Evolutionary conservation across 2,888 invertebrate genomes (phyloP), one percentile per base, ranked within the genome.

Genomic region (Drosophila quasianomalipes): DNA sequence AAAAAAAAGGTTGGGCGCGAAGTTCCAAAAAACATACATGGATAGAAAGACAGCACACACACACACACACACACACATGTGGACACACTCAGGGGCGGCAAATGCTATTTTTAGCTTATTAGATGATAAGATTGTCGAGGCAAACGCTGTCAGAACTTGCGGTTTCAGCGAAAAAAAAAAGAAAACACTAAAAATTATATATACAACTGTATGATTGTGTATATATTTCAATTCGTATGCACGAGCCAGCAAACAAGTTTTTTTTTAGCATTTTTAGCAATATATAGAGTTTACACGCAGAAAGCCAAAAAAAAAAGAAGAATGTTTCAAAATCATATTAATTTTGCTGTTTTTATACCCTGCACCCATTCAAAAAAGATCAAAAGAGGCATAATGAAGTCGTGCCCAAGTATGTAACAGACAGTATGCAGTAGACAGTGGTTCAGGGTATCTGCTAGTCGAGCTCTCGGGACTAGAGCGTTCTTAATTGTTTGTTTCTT

Each of bases 81-180:
- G 79, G 73, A 73, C 68, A 31, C 65, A 73, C 71, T 83, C 82
- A 81, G 84, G 84, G 84, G 83, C 86, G 84, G 76, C 65, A 74
- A 39, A 51, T 47, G 64, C 83, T 85, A 85, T 89, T 89, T 89
- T 82, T 85, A 85, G 85, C 77, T 70, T 60, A 83, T 85, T 83
- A 88, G 85, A 85, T 85, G 85, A 85, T 85, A 85, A 85, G 85
- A 85, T 85, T 85, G 85, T 78, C 82, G 77, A 74, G 69, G 74
- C 80, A 74, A 81, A 85, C 85, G 77, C 88, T n/a, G n/a, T 72
- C 85, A 85, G 78, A 85, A 88, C 76, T 76, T 77, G 85, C 85
- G 85, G 83, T 85, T 85, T 87, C 58, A 71, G 67, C 82, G 62
- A 70, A 79, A 67, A 76, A 74, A 72, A 61, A 71, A 63, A 55